Evolutionary conservation across 2,888 invertebrate species (phyloP), one percentile per base, ranked within the genome.

Genomic region (Ctena decussata): DNA sequence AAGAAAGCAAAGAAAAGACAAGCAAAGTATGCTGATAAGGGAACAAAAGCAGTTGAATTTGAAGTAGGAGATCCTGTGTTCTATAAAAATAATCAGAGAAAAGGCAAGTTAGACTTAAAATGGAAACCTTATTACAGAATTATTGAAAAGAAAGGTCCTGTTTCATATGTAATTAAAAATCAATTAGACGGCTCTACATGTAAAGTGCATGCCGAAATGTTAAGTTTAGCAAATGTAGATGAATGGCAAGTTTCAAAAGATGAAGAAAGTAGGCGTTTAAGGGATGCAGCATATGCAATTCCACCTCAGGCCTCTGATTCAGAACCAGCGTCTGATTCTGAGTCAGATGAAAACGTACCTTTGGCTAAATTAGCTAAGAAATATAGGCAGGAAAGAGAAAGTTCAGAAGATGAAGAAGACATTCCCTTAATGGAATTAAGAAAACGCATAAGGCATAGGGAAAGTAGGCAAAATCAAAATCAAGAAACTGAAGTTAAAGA

Each of bases 81-180:
- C 27, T 89, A 83, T 53, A 80, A 37, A 49, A 81, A 86, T 35
- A 79, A 83, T 77, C 65, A 76, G 46, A 81, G 65, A n/a, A 82
- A 60, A 70, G 71, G 60, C 41, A 87, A 90, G 76, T 39, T 84
- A 35, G 80, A 87, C 27, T 27, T n/a, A 35, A 89, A 82, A 41
- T 90, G 89, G 89, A 70, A 53, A 27, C 88, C 84, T 3, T 87
- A 80, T 65, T 87, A 78, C 73, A 65, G 84, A 39, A 83, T 87
- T 11, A 77, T 86, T 35, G 82, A 89, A 69, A 75, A 86, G 65
- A 84, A 18, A 18, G 27, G 70, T 21, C 86, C 83, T 15, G 78
- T 78, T 11, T 73, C 76, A 5, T 86, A 72, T 32, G 57, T 78
- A 0, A 86, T 86, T 27, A 84, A 81, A 35, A 84, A 84, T 72